Base-by-base conservation (phyloP, 2,888 invertebrate species). In the Trichopria drosophilae region DNA sequence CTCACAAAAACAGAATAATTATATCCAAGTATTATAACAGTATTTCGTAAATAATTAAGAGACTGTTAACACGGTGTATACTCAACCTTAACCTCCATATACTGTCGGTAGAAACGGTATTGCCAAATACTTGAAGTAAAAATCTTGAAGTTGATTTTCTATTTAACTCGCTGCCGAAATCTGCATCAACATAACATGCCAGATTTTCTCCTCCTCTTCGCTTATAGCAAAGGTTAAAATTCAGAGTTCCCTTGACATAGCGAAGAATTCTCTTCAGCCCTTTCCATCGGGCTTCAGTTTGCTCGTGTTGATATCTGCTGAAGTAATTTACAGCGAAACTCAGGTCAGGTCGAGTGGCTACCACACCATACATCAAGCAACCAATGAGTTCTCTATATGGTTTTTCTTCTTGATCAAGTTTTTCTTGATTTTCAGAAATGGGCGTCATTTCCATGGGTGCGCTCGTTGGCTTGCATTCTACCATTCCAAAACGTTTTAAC, bases 401-500 rank as follows among this genome's bases (percentile, higher is more conserved):
- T 44, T 55, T 55, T 13, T 10, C 13, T 10, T 51, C 37, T 12
- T 35, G 32, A n/a, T n/a, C n/a, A n/a, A n/a, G n/a, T n/a, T n/a
- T n/a, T 12, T 41, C 20, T 18, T 39, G 23, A 10, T 29, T 16
- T 31, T 48, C 24, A 23, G 54, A 32, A 15, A 51, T 35, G 10
- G 53, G 41, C 37, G 46, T 52, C 13, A 46, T 28, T 43, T 59
- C 57, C 58, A 62, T 51, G 12, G 63, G 64, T 5, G 62, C 61
- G 18, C 16, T 35, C 5, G 42, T 37, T 23, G 57, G 43, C 3
- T 64, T 64, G 39, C 61, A 65, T n/a, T 66, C 45, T 13, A 48
- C 36, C 66, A 66, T 66, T n/a, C 55, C 40, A 40, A 65, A 65
- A 7, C 53, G 45, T 43, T 58, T 50, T n/a, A 69, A 43, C 18